Evolutionary conservation across 2,113 vertebrate genomes (phyloP).

Genomic region (Orcinus orca): DNA sequence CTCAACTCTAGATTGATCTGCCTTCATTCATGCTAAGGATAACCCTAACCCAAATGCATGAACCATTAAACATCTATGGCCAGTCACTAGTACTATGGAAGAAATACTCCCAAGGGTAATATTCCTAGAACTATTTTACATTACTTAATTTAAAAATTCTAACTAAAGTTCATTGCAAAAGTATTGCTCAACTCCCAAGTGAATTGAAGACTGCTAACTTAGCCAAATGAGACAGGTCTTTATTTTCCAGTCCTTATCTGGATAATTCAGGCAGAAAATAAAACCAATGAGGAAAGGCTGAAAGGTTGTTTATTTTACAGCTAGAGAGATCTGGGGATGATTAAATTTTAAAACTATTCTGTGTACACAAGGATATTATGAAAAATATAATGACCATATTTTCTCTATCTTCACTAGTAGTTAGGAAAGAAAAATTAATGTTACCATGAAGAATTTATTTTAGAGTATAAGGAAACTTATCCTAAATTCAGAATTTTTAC

Average conservation of each 20-base stretch:
- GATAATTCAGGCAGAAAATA: constrained; percentile 55
- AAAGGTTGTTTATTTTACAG: constrained; percentile 55
- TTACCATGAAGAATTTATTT: not conserved
- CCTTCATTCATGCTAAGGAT: not conserved
- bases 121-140: constrained; percentile 32
- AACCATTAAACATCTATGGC: not conserved
- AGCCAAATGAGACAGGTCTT: not conserved
- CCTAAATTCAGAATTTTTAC: not conserved
- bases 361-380: not conserved
- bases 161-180: constrained; percentile 44
- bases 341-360: constrained; percentile 47
- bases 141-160: constrained; percentile 46
- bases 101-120: constrained; percentile 25
- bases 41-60: not conserved
- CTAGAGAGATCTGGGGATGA: not conserved
- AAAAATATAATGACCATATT: not conserved
- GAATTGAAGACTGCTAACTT: constrained; percentile 29
- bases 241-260: constrained; percentile 69
- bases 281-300: not conserved
- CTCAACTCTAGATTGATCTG: not conserved
- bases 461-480: not conserved
- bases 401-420: not conserved
- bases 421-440: not conserved
- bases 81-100: not conserved
- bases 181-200: constrained; percentile 51